Percentiles rank a stretch among this genome's conserved stretches.
Evolutionary conservation across 1,140 invertebrate genomes (phyloP).

Genomic region (Anastatus disparis): DNA sequence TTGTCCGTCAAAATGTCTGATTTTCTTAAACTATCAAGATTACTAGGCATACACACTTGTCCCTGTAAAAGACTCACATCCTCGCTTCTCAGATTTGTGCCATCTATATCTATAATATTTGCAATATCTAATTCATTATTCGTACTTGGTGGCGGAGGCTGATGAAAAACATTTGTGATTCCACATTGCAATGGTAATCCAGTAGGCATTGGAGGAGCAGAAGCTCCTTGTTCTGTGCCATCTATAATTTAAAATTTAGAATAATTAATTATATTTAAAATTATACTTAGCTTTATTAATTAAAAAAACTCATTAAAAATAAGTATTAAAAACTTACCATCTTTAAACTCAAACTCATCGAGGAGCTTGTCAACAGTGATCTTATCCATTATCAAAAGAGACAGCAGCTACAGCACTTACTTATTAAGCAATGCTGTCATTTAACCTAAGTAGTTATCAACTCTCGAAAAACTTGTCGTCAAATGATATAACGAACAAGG

Average conservation of each 20-base stretch:
- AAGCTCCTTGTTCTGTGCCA: constrained; percentile 59
- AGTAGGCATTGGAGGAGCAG: constrained; percentile 24
- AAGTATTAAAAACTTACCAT: constrained; percentile 70
- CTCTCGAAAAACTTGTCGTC: constrained; percentile 18
- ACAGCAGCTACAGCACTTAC: constrained; percentile 6
- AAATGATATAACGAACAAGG: constrained; percentile 24
- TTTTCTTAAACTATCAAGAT: constrained; percentile 36
- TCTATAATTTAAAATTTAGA: constrained; percentile 50
- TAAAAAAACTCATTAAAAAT: background rate
- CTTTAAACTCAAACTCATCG: constrained; percentile 85
- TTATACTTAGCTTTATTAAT: background rate
- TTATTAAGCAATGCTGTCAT: constrained; percentile 9
- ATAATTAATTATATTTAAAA: background rate
- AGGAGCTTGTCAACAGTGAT: constrained; percentile 85
- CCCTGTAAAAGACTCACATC: constrained; percentile 14
- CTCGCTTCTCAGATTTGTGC: background rate
- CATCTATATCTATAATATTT: constrained; percentile 22
- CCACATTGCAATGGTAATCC: constrained; percentile 23
- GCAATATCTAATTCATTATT: constrained; percentile 19
- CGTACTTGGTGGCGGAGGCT: background rate
- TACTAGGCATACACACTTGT: constrained; percentile 21
- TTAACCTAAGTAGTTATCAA: background rate
- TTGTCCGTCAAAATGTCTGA: constrained; percentile 36
- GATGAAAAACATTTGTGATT: constrained; percentile 27
- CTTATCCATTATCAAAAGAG: constrained; percentile 72